Base-by-base conservation (phyloP, 2,113 vertebrate genomes). In the Dicaeum eximium region DNA sequence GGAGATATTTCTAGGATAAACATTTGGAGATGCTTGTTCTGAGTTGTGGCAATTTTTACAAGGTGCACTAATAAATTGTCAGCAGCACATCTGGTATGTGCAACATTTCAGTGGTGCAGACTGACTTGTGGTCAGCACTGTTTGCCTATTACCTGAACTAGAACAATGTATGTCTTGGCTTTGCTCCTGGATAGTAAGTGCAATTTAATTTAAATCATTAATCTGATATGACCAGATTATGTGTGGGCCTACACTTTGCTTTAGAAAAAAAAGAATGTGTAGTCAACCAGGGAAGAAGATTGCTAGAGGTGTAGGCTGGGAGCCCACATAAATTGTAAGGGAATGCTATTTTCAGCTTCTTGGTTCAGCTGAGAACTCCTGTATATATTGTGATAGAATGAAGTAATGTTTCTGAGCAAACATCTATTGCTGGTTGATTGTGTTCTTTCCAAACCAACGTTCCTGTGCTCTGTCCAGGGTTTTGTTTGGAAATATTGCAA, bases 341-440 rank as follows among this genome's bases (percentile, higher is more conserved):
- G 75, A 95, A 66, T 80, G 73, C 45, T 96, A 50, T 86, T 93
- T 90, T 86, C 67, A 77, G 71, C 66, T 88, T 62, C 28, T 61
- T 80, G 66, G 48, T 56, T 91, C 61, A 64, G 38, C 73, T 75
- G 71, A 77, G 71, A 78, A 31, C 31, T 37, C 45, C 44, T 74
- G 33, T 27, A 17, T 71, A 2, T 77, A 23, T 37, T 61, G n/a
- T 66, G 58, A 27, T 30, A 50, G 67, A 47, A 54, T 16, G 42
- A 71, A 86, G 42, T 80, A 30, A 24, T 20, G 15, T 88, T 78
- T 74, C 72, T 84, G 80, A 86, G 64, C 56, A 86, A 90, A 74
- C 27, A 22, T 7, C 19, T 81, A 3, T 51, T 90, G 45, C 53
- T 62, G 66, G 44, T 73, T 42, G 31, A 50, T 48, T 38, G 14